Evolutionary conservation across 2,888 invertebrate species (phyloP).

Genomic region (Spatulosminthurus flaviceps): DNA sequence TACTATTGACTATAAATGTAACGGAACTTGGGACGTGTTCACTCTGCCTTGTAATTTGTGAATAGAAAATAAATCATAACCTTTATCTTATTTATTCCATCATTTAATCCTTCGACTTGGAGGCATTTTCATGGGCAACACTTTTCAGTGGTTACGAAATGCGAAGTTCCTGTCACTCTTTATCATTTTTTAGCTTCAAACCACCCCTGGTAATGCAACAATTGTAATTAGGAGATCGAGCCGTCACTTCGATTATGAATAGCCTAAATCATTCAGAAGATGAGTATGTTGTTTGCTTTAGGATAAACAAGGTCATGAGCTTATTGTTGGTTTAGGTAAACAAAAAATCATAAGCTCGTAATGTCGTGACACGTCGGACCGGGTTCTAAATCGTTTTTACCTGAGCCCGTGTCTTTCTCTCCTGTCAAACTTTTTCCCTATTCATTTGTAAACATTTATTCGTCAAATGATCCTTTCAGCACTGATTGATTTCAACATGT

Average conservation of each 20-base stretch:
- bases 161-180: too few species aligned
- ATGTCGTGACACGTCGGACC: constrained; percentile 1
- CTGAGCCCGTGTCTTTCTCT: neutral
- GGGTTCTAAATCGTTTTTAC: neutral
- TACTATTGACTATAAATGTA: neutral
- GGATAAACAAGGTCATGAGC: constrained; percentile 20
- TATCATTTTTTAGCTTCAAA: neutral
- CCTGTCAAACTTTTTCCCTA: neutral
- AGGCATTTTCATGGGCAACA: neutral
- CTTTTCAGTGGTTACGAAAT: neutral
- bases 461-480: neutral
- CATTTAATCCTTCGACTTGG: neutral
- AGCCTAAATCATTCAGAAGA: neutral
- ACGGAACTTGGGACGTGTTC: constrained; percentile 4
- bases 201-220: neutral
- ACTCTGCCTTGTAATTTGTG: neutral
- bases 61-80: neutral
- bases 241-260: constrained; percentile 19
- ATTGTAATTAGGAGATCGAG: constrained; percentile 3
- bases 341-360: neutral
- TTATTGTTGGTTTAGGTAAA: neutral
- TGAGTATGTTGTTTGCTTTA: constrained; percentile 5
- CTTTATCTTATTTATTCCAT: neutral
- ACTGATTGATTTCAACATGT: neutral
- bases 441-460: neutral